Base-by-base conservation (phyloP, 2,797 vertebrate species). In the Karalla daura region DNA sequence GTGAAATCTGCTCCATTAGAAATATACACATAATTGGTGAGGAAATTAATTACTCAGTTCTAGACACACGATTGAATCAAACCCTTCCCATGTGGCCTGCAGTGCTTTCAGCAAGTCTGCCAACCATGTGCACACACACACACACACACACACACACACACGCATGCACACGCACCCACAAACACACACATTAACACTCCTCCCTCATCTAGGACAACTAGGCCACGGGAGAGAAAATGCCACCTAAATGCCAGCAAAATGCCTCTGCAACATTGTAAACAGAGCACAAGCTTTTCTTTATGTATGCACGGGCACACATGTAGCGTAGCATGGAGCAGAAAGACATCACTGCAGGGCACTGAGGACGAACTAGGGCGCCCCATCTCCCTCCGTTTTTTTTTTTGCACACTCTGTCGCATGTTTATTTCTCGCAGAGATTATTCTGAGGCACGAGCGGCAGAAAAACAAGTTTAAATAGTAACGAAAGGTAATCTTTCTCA, bases 171-270 rank as follows among this genome's bases (percentile, higher is more conserved):
- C 58, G 36, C 52, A 50, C 37, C 50, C 44, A 15, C 60, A 60
- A 46, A 9, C 51, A 41, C 47, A 74, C 76, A 76, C 67, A 74
- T 73, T 62, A 78, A 76, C 79, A 81, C 62, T 75, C 33, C 54
- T 80, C 79, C 75, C 86, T 85, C 88, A 88, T 92, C 83, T 83
- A 88, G 86, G 84, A 92, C 81, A 89, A 88, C 81, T 89, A 86
- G 88, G 88, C 89, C 92, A 92, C 74, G 18, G 75, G 80, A 89
- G 78, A 88, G 80, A 86, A 88, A 93, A 93, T 91, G 91, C 87
- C 92, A 93, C 80, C 81, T 88, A 93, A 93, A 94, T 93, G 93
- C 89, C 92, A 94, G 79, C 86, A 87, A 92, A 91, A 92, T 90
- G 92, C 86, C 89, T 85, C 74, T 61, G 85, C 80, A 83, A 78